These are phyloP conservation scores for Sinelater perroti DNA, from an alignment of 2,888 invertebrate species.

Conservation along the genomic window DNA sequence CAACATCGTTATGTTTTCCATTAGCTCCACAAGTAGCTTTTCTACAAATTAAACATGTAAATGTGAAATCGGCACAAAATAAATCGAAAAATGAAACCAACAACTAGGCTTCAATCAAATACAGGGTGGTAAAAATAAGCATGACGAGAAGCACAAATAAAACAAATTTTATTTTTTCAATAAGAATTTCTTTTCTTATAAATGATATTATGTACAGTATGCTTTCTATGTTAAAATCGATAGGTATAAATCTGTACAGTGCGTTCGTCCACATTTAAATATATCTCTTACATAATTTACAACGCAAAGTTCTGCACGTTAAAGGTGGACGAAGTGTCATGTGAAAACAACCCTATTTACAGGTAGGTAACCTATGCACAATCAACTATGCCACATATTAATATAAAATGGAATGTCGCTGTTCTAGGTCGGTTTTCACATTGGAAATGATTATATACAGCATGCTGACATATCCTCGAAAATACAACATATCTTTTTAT, in stretches of 20 bases:
- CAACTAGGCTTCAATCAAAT: too few relatives aligned
- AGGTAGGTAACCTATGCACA: constrained; percentile 39
- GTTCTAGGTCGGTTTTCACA: constrained; percentile 57
- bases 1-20: too few relatives aligned
- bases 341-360: constrained; percentile 56
- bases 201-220: constrained; percentile 37
- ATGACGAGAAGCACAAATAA: constrained; percentile 10
- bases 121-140: too few relatives aligned
- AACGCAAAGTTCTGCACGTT: constrained; percentile 36
- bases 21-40: too few relatives aligned
- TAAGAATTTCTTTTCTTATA: constrained; percentile 38
- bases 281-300: constrained; percentile 33
- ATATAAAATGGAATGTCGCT: constrained; percentile 58
- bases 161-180: constrained; percentile 18
- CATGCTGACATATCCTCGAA: constrained; percentile 58
- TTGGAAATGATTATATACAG: constrained; percentile 50
- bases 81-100: neutral
- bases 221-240: constrained; percentile 34
- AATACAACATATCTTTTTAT: constrained; percentile 48
- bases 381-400: constrained; percentile 27
- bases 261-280: constrained; percentile 40
- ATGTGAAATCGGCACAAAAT: neutral
- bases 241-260: constrained; percentile 42
- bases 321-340: constrained; percentile 41
- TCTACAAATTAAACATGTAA: neutral